A percentile compares a stretch with the other conserved stretches of the same genome.
phyloP scores from a whole-genome alignment of 2,888 invertebrate species.

The Drosophila pegasa region DNA sequence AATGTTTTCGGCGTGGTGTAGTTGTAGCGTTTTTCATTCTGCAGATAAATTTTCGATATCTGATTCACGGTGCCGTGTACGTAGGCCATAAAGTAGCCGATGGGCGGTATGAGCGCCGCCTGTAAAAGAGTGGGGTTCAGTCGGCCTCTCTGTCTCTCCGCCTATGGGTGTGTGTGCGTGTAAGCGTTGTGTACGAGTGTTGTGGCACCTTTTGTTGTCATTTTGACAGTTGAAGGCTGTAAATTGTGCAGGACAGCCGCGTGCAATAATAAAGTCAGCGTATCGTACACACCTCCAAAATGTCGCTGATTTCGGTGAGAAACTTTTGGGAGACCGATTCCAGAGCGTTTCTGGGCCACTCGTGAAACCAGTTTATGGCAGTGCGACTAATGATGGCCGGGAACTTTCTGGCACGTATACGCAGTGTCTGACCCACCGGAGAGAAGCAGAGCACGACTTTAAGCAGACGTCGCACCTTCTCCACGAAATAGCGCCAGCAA shows the following conservation, averaged over 20 bases:
- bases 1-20: conserved; percentile 99
- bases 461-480: conserved; percentile 91
- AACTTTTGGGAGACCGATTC: conserved; percentile 95
- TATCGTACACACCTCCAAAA: conserved; percentile 87
- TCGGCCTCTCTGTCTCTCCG: conserved; percentile 19
- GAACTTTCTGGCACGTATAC: conserved; percentile 95
- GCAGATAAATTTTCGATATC: conserved; percentile 92
- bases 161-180: conserved; percentile 9
- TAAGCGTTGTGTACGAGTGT: conserved; percentile 18
- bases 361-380: conserved; percentile 98
- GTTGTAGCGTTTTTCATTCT: conserved; percentile 95
- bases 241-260: conserved; percentile 56
- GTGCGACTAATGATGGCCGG: conserved; percentile 97
- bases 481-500: conserved; percentile 98
- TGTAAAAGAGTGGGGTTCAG: conserved; percentile 78
- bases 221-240: conserved; percentile 57
- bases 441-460: conserved; percentile 97
- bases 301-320: conserved; percentile 90
- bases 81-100: conserved; percentile 96
- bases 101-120: conserved; percentile 87
- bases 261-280: conserved; percentile 36
- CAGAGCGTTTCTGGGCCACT: conserved; percentile 97
- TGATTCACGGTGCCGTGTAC: conserved; percentile 95
- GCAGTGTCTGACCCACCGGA: conserved; percentile 95
- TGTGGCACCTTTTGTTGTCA: conserved; percentile 39